Conservation (phyloP, 1,140 invertebrate genomes). For the Rhizoglyphus robini region DNA sequence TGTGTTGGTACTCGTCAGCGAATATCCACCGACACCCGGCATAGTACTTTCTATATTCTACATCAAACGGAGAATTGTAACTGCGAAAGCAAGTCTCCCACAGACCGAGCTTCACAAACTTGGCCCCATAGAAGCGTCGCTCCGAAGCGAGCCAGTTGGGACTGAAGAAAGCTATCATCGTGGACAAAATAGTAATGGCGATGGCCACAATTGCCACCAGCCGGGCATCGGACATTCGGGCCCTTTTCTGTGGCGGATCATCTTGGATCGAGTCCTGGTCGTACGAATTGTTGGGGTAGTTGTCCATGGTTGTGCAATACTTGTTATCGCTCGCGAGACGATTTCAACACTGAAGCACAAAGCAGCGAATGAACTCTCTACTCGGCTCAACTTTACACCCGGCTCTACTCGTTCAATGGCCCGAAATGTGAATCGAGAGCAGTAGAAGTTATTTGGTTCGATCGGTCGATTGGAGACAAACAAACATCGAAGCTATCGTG, state of each 20-base stretch:
- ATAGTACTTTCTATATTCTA: constrained; percentile 28
- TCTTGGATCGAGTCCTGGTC: neutral
- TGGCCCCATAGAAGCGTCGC: constrained; percentile 56
- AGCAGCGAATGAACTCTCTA: too few species aligned
- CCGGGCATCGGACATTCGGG: constrained; percentile 23
- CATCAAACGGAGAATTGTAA: constrained; percentile 38
- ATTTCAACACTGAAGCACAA: too few species aligned
- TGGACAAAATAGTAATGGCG: constrained; percentile 32
- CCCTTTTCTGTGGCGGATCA: neutral
- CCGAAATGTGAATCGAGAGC: too few species aligned
- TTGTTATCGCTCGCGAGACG: too few species aligned
- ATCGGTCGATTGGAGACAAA: too few species aligned
- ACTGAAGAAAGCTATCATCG: constrained; percentile 73
- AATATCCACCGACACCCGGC: constrained; percentile 78
- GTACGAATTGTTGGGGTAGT: neutral
- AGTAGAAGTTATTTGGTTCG: too few species aligned
- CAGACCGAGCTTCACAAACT: constrained; percentile 63
- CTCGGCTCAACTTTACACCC: too few species aligned
- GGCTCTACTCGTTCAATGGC: too few species aligned
- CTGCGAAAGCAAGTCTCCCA: constrained; percentile 81
- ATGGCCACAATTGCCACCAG: constrained; percentile 23
- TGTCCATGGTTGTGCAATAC: neutral
- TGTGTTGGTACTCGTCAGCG: constrained; percentile 77
- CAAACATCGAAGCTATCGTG: too few species aligned
- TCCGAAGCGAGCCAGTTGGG: constrained; percentile 84